Evolutionary conservation across 2,113 vertebrate species (phyloP), one percentile per base, ranked within the genome.

Genomic region (Aegotheles bennettii): DNA sequence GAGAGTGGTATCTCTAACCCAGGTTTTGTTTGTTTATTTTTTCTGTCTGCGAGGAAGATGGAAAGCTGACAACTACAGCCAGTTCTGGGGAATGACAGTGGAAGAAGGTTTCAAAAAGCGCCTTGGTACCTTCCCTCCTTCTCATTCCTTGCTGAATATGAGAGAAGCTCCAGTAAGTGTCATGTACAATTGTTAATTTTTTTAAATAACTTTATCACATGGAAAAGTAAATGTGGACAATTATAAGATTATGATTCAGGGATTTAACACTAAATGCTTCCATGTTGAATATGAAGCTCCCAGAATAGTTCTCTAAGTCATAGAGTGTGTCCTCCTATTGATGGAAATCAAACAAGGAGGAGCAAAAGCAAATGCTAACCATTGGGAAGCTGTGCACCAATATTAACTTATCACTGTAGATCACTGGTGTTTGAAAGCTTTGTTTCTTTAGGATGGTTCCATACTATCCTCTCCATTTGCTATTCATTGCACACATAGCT

Each of bases 51-150:
- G 96, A 96, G 96, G 74, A 94, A 98, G 98, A 84, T 98, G 98
- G 98, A 98, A 97, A 95, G 98, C 98, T 45, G 90, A 96, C 47
- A 98, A 98, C 92, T 98, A 98, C 47, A 98, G 96, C 47, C 97
- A 98, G 15, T 98, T 98, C 85, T 98, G 98, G 98, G 98, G 97
- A 87, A 98, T 98, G 98, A 98, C 97, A 50, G 75, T 98, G 67
- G 97, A 97, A 88, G 98, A 98, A 87, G 98, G 97, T 71, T 98
- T 98, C 91, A 97, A 74, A 87, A 90, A 96, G 20, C 97, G 96
- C 26, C 95, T 98, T 54, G 98, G 98, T 29, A 98, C 98, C 53
- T 90, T 97, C 31, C 95, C 97, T 45, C 98, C 98, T 21, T 97
- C 97, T 45, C 65, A 97, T 51, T 57, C 77, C 35, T 97, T 98